Evolutionary conservation across 2,888 invertebrate genomes (phyloP), one percentile per base, ranked within the genome.

Genomic region (Nemapogon koenigi): DNA sequence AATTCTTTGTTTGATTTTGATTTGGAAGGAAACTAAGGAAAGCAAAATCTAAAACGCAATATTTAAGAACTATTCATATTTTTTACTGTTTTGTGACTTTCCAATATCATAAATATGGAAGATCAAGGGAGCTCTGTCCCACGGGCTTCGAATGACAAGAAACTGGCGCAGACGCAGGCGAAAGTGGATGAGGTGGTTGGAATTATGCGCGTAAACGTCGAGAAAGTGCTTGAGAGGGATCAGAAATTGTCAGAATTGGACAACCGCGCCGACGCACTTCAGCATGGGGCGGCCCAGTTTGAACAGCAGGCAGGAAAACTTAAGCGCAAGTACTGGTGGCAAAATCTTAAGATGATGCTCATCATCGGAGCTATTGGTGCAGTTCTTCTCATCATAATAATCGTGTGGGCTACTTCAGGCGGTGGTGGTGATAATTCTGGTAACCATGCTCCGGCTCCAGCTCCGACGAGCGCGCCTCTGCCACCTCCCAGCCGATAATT

Each of bases 281-380:
- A 94, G 58, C 91, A 93, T 62, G 94, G 94, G 41, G 95, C 94
- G 41, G 94, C 95, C 48, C 95, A 96, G 64, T 97, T 97, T 66
- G 96, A 97, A 76, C 95, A 96, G 55, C 95, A 95, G 65, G 96
- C 97, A 49, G 94, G 94, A 46, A 95, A 95, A 81, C 84, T 97
- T 51, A 97, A 97, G 79, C 84, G 94, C 63, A 97, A 97, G 78
- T 96, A 94, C 66, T 97, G 96, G 96, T 90, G 95, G 89, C 94
- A 96, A 79, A 97, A 97, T 78, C 83, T 96, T 71, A 97, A 97
- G 84, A 93, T 93, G 92, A 93, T 92, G 92, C 87, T 93, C 61
- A 91, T 93, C 50, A 89, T 93, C 82, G 91, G 92, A 55, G 89
- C 88, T 52, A 91, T 93, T 62, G 91, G 88, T 48, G 84, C 86